Evolutionary conservation across 2,888 invertebrate species (phyloP), one percentile per base, ranked within the genome.

Genomic region (Tachina fera): DNA sequence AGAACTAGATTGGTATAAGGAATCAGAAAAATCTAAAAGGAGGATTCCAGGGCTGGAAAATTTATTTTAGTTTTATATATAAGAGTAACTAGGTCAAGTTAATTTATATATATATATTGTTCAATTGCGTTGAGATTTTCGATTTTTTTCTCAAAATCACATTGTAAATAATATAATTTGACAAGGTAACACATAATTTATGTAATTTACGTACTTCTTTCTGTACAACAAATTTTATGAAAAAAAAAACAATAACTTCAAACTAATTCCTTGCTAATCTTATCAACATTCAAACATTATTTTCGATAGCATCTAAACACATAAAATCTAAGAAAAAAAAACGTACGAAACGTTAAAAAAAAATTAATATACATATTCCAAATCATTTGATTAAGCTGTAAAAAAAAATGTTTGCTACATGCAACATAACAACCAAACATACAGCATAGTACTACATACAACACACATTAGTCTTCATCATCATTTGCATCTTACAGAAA

Each of bases 341-440:
- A n/a, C n/a, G 9, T 9, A 56, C 31, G 31, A 31, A 31, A 31
- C 5, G 1, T 9, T 14, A 67, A 43, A 31, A 45, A 67, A 67
- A 70, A 8, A 1, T 31, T 6, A 5, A 31, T 31, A 31, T 31
- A 31, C 5, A 61, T 51, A 19, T 60, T 49, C 77, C 58, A 82
- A 75, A 47, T 75, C 58, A 47, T 78, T 78, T 82, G 85, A 85
- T 85, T 82, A 78, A 85, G 78, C 85, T 85, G 75, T 85, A 85
- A 77, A 68, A 31, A 67, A 31, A 67, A 68, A 71, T 45, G 74
- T 70, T 71, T 85, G 78, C 74, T 65, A 75, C 85, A 82, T 80
- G 65, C 49, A 43, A 41, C 80, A 80, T 39, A 56, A 45, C 41
- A 56, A 72, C n/a, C 3, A 56, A 58, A 49, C 31, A 51, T 49